phyloP scores from a whole-genome alignment of 2,888 invertebrate genomes.

The Conomelus anceps region DNA sequence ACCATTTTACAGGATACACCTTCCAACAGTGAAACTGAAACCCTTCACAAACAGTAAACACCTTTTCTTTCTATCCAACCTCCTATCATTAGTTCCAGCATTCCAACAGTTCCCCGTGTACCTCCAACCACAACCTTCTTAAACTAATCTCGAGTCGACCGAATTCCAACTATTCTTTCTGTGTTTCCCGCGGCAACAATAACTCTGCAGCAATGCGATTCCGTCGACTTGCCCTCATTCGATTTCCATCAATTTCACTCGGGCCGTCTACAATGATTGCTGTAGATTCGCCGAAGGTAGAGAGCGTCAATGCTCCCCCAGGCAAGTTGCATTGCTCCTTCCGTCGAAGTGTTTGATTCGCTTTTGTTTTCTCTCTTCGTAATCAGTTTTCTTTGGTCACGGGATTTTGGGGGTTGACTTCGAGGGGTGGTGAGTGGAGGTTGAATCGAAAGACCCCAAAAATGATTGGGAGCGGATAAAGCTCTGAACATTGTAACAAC shows the following conservation, averaged over 20 bases:
- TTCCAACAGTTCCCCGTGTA: too few species aligned
- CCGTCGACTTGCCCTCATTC: not conserved
- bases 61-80: too few species aligned
- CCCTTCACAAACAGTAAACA: too few species aligned
- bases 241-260: not conserved
- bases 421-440: not conserved
- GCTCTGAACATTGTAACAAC: not conserved
- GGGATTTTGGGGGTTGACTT: not conserved
- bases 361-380: not conserved
- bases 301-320: not conserved
- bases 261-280: not conserved
- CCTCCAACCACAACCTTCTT: too few species aligned
- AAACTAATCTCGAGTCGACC: not conserved
- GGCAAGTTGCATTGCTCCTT: too few species aligned
- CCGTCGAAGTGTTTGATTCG: not conserved
- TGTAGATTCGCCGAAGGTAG: not conserved
- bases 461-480: not conserved
- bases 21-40: too few species aligned
- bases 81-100: too few species aligned
- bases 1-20: too few species aligned
- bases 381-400: not conserved
- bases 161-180: not conserved
- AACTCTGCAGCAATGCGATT: not conserved
- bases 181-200: not conserved
- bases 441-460: not conserved